These are phyloP conservation scores for Cotesia typhae DNA, from an alignment of 1,140 invertebrate species.

Conservation along the genomic window DNA sequence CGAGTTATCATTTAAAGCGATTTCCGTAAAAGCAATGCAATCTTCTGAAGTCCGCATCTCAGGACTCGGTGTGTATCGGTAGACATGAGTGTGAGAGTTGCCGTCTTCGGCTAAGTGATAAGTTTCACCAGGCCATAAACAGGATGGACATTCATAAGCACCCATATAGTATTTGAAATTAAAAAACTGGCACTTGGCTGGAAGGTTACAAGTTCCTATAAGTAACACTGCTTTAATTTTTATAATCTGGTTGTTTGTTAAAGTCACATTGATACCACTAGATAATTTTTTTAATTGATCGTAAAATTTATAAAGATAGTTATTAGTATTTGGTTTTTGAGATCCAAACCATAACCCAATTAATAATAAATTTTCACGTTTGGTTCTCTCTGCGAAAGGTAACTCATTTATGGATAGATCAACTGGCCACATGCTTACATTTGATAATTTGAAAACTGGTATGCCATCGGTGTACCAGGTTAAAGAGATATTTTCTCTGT, in stretches of 20 bases:
- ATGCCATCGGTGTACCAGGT: no score
- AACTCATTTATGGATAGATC: no score
- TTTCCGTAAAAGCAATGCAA: neutral
- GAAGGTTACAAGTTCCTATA: constrained; percentile 1
- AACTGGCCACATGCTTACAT: no score
- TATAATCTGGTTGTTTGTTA: neutral
- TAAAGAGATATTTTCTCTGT: neutral
- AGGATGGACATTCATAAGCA: neutral
- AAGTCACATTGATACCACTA: neutral
- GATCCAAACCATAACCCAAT: constrained; percentile 30
- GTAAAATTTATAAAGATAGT: constrained; percentile 21
- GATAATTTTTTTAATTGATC: constrained; percentile 11
- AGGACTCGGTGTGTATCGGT: constrained; percentile 15
- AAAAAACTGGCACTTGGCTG: constrained; percentile 1
- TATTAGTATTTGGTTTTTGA: constrained; percentile 22
- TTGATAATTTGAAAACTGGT: no score
- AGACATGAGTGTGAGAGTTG: neutral
- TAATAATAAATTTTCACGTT: neutral
- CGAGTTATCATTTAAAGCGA: neutral
- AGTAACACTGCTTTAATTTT: neutral
- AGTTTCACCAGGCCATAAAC: neutral
- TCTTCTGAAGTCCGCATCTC: neutral
- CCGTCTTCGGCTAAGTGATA: neutral
- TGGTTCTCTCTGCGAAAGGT: no score
- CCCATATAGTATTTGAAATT: neutral